Percentiles rank a stretch among this genome's conserved stretches.
Conservation (phyloP, 1,140 invertebrate species). For the Brachionus plicatilis region DNA sequence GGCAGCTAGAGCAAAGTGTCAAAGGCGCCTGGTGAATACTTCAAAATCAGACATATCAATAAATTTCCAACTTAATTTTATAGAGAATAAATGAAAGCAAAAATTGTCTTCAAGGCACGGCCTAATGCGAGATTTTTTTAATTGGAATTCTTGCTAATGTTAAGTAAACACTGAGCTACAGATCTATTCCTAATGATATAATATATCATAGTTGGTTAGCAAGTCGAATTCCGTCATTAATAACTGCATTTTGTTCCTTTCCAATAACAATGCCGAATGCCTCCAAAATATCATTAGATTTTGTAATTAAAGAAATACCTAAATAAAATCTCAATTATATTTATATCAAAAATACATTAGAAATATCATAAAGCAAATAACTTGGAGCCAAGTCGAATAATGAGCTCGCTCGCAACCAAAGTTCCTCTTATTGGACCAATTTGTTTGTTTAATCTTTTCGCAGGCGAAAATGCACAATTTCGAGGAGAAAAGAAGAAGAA, state of each 20-base stretch:
- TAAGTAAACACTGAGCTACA: not conserved
- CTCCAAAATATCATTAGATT: conserved; percentile 27
- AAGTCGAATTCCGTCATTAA: conserved; percentile 17
- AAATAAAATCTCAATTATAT: conserved; percentile 34
- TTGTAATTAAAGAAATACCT: conserved; percentile 30
- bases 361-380: conserved; percentile 28
- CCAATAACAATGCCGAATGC: not conserved
- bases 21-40: not conserved
- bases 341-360: conserved; percentile 31
- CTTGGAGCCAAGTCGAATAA: conserved; percentile 16
- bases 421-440: conserved; percentile 31
- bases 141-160: conserved; percentile 31
- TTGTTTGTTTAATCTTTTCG: conserved; percentile 27
- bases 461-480: not conserved
- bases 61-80: conserved; percentile 4
- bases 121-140: conserved; percentile 5
- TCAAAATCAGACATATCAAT: not conserved
- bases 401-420: not conserved
- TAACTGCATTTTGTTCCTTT: conserved; percentile 12
- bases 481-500: not conserved
- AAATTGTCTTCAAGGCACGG: conserved; percentile 4
- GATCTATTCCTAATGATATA: conserved; percentile 10
- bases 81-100: not conserved
- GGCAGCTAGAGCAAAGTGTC: not conserved
- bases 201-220: conserved; percentile 8